Percentiles rank a stretch among this genome's conserved stretches.
Evolutionary conservation across 2,113 vertebrate species (phyloP).

Genomic region (Scopus umbretta): DNA sequence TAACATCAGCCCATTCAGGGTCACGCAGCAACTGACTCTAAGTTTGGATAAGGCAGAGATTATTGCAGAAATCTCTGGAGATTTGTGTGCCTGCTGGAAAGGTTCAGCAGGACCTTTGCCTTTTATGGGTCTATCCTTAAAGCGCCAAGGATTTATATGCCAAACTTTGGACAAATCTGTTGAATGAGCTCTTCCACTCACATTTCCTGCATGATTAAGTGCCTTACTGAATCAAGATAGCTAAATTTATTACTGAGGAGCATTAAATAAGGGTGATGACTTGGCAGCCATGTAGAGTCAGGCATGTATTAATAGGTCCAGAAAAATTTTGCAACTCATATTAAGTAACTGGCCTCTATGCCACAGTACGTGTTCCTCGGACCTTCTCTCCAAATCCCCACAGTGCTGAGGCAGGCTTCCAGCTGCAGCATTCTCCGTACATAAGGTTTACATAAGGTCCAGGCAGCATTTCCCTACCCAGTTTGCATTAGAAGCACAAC

Average conservation of each 20-base stretch:
- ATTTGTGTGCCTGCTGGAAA: background rate
- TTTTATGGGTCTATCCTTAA: background rate
- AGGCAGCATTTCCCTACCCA: background rate
- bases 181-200: background rate
- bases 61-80: background rate
- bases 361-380: background rate
- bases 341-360: background rate
- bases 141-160: background rate
- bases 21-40: background rate
- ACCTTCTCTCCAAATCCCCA: background rate
- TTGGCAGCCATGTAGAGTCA: background rate
- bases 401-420: background rate
- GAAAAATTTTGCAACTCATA: background rate
- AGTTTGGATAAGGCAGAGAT: background rate
- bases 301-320: background rate
- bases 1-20: background rate
- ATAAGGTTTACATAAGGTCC: background rate
- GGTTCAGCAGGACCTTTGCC: background rate
- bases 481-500: background rate
- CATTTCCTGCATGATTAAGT: background rate
- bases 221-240: background rate
- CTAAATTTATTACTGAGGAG: background rate
- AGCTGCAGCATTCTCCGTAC: background rate
- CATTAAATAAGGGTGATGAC: background rate
- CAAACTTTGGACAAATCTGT: background rate